A percentile compares a stretch with the other conserved stretches of the same genome.
phyloP scores from a whole-genome alignment of 2,113 vertebrate species.

The Stomatorhinus ivindoensis region DNA sequence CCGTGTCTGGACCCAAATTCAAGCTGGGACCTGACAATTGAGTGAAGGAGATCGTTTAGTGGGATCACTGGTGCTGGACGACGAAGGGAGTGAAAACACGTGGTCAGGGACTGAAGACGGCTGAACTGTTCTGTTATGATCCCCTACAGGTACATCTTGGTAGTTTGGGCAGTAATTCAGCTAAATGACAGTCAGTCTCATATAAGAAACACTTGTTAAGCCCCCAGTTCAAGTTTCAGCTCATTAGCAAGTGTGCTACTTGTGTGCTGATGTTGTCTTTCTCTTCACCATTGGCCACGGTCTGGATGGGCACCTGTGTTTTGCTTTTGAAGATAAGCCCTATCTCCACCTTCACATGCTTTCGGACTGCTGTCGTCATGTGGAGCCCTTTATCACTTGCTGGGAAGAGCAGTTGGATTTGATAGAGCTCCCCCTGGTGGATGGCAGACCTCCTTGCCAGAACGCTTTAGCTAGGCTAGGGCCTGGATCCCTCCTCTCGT shows the following conservation, averaged over 20 bases:
- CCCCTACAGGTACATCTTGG: not conserved
- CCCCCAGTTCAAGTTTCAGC: not conserved
- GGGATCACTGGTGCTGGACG: not conserved
- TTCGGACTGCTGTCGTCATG: not conserved
- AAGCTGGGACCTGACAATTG: not conserved
- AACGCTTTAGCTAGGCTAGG: not conserved
- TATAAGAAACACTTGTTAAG: not conserved
- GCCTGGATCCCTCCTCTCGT: not conserved
- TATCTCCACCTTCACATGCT: not conserved
- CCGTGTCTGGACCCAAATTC: not conserved
- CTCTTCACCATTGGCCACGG: not conserved
- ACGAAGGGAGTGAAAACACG: not conserved
- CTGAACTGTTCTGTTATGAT: not conserved
- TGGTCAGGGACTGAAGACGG: not conserved
- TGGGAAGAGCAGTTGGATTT: not conserved
- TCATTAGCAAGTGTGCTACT: not conserved
- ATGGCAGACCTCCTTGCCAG: not conserved
- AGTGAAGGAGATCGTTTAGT: not conserved
- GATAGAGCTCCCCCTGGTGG: not conserved
- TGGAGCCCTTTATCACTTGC: not conserved
- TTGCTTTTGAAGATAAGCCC: not conserved
- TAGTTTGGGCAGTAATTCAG: not conserved
- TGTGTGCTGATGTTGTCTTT: not conserved
- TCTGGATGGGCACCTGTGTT: not conserved
- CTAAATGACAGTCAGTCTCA: not conserved